A percentile compares a stretch with the other conserved stretches of the same genome.
Conservation (phyloP, 2,797 vertebrate genomes). For the Alcedo quadribrachys region DNA sequence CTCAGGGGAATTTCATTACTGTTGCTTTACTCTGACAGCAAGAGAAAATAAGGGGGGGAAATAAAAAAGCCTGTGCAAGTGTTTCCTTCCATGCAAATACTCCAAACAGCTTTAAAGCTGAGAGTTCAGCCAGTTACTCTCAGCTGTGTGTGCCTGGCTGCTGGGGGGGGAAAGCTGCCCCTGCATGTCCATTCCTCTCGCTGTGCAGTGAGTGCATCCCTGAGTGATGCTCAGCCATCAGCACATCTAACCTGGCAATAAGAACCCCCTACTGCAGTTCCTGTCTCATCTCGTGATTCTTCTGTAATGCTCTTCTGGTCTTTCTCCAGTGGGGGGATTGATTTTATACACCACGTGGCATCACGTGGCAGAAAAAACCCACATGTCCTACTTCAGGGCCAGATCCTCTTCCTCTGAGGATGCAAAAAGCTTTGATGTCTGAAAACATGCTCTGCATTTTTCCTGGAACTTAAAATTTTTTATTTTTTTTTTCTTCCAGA, state of each 20-base stretch:
- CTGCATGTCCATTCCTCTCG: fast-evolving
- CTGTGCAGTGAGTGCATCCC: background rate
- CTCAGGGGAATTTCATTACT: background rate
- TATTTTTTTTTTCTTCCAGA: background rate
- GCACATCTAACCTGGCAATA: background rate
- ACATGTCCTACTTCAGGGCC: background rate
- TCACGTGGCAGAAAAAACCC: background rate
- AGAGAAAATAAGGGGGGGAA: background rate
- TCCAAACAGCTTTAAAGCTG: background rate
- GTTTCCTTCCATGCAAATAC: background rate
- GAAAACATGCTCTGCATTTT: background rate
- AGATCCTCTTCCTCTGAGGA: background rate
- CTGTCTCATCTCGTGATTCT: background rate
- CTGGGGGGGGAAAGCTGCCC: fast-evolving
- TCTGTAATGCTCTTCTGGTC: background rate
- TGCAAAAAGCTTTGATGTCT: background rate
- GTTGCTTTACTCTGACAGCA: background rate
- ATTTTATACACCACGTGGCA: background rate
- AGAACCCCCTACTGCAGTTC: background rate
- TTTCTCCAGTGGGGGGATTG: background rate
- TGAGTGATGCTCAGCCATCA: background rate
- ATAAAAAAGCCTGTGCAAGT: too few species aligned
- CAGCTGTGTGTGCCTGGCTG: background rate
- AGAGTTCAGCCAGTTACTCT: background rate
- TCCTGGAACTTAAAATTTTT: background rate